Base-by-base conservation (phyloP, 2,888 invertebrate genomes). In the Xanthostigma xanthostigma region DNA sequence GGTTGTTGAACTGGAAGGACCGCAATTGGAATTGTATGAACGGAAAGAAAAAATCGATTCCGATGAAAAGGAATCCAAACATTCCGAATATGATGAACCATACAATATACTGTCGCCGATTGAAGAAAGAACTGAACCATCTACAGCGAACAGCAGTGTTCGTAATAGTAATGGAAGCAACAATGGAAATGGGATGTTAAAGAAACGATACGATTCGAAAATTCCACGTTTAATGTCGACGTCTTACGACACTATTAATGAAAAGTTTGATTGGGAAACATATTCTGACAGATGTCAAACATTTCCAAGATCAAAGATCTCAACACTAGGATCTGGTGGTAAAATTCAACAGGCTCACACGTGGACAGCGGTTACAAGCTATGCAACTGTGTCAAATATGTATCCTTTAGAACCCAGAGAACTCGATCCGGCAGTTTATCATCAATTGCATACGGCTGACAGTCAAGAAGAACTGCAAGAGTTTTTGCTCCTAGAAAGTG, bases 401-500 rank as follows among this genome's bases (percentile, higher is more conserved):
- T 75, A 72, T 58, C 75, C 74, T 1, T 57, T 76, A 44, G 75
- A 77, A 57, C 76, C 76, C 1, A 61, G 75, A 51, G 76, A 76
- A 60, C 64, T 78, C 45, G 76, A 77, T 55, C 68, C 75, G 2
- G 70, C 70, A 48, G 67, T 65, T 33, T 76, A 72, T 54, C 72
- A 71, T 49, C 76, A 77, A 58, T 59, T 77, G 12, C 76, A 77
- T 55, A 74, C 72, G 1, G 74, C 74, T 4, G 75, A 77, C 52
- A 76, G 75, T 57, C 74, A 75, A 55, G 76, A 78, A 55, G 76
- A 78, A 53, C 62, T 78, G 37, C 75, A 76, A 56, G 76, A 78
- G 59, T 78, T 78, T 61, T 63, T 78, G 48, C 60, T 78, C 45
- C 60, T 78, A 11, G 76, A 78, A 61, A 76, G 74, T 56, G 73